Percentiles rank a stretch among this genome's conserved stretches.
Evolutionary conservation across 2,797 vertebrate genomes (phyloP).

Genomic region (Yasuhikotakia modesta): DNA sequence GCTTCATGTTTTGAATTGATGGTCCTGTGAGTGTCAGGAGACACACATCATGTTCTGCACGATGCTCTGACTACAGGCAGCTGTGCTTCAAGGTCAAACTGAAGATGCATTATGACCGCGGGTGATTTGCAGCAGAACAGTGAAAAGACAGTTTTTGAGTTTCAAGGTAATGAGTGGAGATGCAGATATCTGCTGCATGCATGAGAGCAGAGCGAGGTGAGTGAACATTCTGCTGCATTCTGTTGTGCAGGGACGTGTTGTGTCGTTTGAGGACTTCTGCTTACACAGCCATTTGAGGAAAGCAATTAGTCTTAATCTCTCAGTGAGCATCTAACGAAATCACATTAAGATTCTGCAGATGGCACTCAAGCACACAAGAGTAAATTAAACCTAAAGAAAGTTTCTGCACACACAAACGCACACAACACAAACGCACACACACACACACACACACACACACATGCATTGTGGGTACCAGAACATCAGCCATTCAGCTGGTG

Average conservation of each 20-base stretch:
- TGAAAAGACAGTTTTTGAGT: neutral
- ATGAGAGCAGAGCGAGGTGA: conserved; percentile 7
- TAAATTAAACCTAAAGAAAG: conserved; percentile 36
- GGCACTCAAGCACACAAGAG: conserved; percentile 43
- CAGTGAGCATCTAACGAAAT: conserved; percentile 46
- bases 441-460: no score
- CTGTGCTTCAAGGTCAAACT: no score
- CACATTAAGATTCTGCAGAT: conserved; percentile 48
- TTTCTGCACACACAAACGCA: conserved; percentile 16
- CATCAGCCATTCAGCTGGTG: neutral
- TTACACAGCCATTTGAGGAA: conserved; percentile 46
- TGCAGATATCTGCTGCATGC: neutral
- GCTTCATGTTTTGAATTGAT: no score
- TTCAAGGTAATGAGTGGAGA: neutral
- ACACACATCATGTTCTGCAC: no score
- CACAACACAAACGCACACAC: no score
- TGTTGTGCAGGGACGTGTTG: no score
- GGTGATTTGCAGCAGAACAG: no score
- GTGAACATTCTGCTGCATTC: neutral
- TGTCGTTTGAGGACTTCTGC: conserved; percentile 31
- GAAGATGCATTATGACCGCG: no score
- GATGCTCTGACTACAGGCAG: no score
- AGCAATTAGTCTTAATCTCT: conserved; percentile 55
- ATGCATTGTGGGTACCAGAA: no score
- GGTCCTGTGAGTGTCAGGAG: no score